Evolutionary conservation across 2,797 vertebrate genomes (phyloP), one percentile per base, ranked within the genome.

Genomic region (Glyptemys insculpta): DNA sequence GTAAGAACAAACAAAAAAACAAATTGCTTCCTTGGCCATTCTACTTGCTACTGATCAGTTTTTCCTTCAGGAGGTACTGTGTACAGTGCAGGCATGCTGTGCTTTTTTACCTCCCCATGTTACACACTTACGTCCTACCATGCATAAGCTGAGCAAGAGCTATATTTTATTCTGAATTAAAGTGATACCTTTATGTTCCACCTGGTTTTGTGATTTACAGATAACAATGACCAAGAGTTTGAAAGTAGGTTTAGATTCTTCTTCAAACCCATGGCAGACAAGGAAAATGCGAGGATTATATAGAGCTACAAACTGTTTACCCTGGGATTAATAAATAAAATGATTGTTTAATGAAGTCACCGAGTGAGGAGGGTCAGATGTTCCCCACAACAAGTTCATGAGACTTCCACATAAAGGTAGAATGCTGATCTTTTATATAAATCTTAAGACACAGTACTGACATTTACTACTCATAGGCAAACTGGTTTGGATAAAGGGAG

Each of bases 371-470:
- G 68, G 41, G n/a, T 47, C 31, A 44, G n/a, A 37, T n/a, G 74
- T 96, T 49, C 65, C 49, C 80, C 62, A 54, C 65, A 50, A 15
- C 53, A 85, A 93, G 7, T 3, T 1, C 3, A 16, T 9, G 74
- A 91, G 87, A 92, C 88, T 94, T 96, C 68, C 53, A 81, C 90
- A 86, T 85, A 96, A 91, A 2, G 1, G 19, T n/a, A 91, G 83
- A 25, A 31, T 4, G 52, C 29, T 80, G 72, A 68, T 91, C 65
- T 91, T 95, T 86, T 87, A 91, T 93, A 85, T 54, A 53, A 86
- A 95, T 85, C 79, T 79, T 93, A 78, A 83, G 56, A 29, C 8
- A 81, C 52, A 88, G 68, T 47, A 86, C 1, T 16, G 29, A 1
- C 23, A 84, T 93, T n/a, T 85, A 59, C 5, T n/a, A 9, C 68